phyloP scores from a whole-genome alignment of 2,797 vertebrate genomes.

The Limnodromus scolopaceus region DNA sequence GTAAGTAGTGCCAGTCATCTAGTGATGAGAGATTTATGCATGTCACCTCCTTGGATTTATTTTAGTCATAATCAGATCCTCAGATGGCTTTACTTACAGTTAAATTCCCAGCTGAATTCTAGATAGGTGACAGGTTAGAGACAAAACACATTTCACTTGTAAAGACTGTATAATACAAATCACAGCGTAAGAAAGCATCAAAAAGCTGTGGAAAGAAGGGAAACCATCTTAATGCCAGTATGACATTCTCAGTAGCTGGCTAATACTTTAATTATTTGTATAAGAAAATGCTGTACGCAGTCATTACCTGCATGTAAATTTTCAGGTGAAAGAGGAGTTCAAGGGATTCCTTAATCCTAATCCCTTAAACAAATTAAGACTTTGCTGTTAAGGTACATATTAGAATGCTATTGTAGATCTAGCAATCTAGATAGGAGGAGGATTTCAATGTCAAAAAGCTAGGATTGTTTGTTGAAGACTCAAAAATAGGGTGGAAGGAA shows the following conservation, averaged over 20 bases:
- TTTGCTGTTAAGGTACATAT: neutral
- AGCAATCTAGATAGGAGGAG: neutral
- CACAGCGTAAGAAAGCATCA: neutral
- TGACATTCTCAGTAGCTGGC: neutral
- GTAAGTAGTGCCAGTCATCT: neutral
- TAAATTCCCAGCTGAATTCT: neutral
- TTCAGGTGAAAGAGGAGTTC: neutral
- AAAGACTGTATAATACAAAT: neutral
- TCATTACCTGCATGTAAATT: neutral
- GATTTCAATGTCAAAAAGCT: neutral
- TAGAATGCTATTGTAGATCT: neutral
- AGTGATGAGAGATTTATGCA: neutral
- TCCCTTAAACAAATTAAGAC: neutral
- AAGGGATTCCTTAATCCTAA: neutral
- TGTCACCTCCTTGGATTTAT: neutral
- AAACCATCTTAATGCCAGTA: neutral
- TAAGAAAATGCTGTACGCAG: neutral
- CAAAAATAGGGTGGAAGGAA: neutral
- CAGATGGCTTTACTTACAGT: neutral
- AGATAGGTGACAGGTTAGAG: neutral
- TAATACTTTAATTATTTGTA: neutral
- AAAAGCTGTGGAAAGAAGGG: neutral
- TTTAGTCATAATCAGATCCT: neutral
- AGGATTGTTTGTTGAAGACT: neutral
- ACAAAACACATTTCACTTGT: neutral